Conservation (phyloP, 2,113 vertebrate species). For the Bambusicola thoracicus region DNA sequence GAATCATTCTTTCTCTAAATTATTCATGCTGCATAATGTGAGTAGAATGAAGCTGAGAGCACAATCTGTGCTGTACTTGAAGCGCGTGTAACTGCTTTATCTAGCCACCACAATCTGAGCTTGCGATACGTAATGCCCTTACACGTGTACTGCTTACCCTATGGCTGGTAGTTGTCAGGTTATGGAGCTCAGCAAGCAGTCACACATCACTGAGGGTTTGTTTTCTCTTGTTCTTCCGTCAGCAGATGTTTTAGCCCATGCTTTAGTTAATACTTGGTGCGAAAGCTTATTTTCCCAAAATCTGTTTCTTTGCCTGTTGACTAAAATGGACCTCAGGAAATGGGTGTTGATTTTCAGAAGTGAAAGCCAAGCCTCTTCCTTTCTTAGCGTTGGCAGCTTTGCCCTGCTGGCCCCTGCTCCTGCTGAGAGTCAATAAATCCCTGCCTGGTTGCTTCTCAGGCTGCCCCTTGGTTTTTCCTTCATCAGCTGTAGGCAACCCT, state of each 20-base stretch:
- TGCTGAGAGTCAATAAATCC: neutral
- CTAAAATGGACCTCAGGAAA: neutral
- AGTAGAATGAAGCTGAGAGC: neutral
- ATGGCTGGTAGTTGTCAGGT: neutral
- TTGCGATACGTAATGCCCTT: constrained; percentile 9
- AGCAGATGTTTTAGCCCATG: neutral
- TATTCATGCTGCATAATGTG: neutral
- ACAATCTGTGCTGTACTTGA: neutral
- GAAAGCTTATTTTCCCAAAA: neutral
- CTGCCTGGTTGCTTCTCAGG: neutral
- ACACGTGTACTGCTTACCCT: neutral
- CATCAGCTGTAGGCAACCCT: fast-evolving
- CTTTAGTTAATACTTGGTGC: neutral
- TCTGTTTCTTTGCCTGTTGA: neutral
- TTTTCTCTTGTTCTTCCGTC: neutral
- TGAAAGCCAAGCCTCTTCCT: neutral
- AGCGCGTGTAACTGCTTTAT: neutral
- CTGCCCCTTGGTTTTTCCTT: neutral
- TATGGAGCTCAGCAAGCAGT: neutral
- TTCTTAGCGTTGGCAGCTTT: neutral
- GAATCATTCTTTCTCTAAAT: neutral
- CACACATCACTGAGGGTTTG: neutral
- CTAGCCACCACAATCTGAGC: neutral
- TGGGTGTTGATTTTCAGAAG: fast-evolving
- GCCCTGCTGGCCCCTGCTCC: neutral